Percentiles rank a stretch among this genome's conserved stretches.
Evolutionary conservation across 2,888 invertebrate genomes (phyloP).

Genomic region (Tipula confusa): DNA sequence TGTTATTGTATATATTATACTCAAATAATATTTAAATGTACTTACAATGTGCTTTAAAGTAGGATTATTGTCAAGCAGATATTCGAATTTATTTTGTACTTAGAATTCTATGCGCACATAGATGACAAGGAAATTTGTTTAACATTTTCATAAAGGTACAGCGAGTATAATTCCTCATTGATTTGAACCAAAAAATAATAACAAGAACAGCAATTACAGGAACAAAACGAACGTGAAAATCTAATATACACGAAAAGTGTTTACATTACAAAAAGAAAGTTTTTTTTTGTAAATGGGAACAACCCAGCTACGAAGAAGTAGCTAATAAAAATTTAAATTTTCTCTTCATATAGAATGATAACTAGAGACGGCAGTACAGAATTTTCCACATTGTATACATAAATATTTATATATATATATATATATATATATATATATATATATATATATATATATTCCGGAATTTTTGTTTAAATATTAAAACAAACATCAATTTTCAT

Average conservation of each 20-base stretch:
- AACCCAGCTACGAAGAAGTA: not conserved
- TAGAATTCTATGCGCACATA: not conserved
- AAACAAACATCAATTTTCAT: conserved; percentile 3
- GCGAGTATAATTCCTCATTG: not conserved
- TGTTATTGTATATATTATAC: not conserved
- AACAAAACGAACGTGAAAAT: not conserved
- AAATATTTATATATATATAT: too few relatives aligned
- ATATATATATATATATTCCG: not conserved
- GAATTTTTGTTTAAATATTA: not conserved
- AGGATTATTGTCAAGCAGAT: not conserved
- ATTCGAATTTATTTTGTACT: not conserved
- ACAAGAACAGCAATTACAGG: not conserved
- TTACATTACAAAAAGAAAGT: not conserved
- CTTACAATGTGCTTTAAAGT: not conserved
- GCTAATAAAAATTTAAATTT: not conserved
- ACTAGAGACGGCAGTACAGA: not conserved
- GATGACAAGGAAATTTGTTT: not conserved
- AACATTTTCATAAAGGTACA: too few relatives aligned
- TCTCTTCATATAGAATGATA: not conserved
- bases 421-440: too few relatives aligned
- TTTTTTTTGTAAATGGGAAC: not conserved
- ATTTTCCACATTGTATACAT: not conserved
- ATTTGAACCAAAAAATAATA: not conserved
- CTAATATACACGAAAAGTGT: not conserved
- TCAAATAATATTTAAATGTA: not conserved